Percentiles rank a stretch among this genome's conserved stretches.
Evolutionary conservation across 1,140 invertebrate genomes (phyloP).

Genomic region (Rhopalosiphum maidis): DNA sequence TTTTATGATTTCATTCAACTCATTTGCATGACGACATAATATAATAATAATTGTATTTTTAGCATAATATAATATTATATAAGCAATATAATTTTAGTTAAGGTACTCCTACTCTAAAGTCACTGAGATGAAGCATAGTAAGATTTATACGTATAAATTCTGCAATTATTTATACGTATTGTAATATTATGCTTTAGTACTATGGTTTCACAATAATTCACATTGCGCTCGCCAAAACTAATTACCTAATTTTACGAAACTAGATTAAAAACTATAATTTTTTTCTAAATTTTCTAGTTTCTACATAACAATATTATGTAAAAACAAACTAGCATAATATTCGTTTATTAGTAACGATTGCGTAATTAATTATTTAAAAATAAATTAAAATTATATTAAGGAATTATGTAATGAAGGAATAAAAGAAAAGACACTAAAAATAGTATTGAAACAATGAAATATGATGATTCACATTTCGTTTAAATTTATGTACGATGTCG

Average conservation of each 20-base stretch:
- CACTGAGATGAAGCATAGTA: neutral
- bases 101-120: neutral
- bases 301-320: neutral
- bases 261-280: neutral
- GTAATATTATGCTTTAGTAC: neutral
- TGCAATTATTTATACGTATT: neutral
- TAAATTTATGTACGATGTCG: neutral
- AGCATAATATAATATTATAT: neutral
- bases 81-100: neutral
- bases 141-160: neutral
- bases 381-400: neutral
- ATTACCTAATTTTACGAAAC: constrained; percentile 10
- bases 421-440: neutral
- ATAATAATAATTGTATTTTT: neutral
- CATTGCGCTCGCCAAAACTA: neutral
- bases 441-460: neutral
- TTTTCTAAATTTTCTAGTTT: neutral
- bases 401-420: neutral
- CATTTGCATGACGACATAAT: neutral
- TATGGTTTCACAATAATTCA: neutral
- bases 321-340: neutral
- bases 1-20: neutral
- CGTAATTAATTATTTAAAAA: neutral
- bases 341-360: neutral
- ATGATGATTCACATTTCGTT: constrained; percentile 15